Evolutionary conservation across 2,888 invertebrate genomes (phyloP).

Genomic region (Cheiracanthium punctorium): DNA sequence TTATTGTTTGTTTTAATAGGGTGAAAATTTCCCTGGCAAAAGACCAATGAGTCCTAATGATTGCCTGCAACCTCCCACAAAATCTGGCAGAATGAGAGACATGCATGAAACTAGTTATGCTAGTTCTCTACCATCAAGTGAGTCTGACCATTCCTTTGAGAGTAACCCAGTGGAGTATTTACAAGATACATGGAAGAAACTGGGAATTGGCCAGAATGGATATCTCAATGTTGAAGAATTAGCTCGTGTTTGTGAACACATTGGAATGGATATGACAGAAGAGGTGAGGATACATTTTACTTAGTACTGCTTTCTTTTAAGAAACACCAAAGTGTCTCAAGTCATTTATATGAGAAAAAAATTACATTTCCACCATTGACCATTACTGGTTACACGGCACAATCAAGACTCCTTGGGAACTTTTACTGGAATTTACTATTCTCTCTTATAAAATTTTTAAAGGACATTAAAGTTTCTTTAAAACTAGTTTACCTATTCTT

Average conservation of each 20-base stretch:
- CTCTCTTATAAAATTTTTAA: too few species aligned
- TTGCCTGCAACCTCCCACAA: slow-evolving; percentile 50
- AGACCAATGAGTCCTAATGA: slow-evolving; percentile 56
- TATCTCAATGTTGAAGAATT: slow-evolving; percentile 82
- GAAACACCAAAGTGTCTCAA: neutral
- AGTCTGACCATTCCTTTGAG: slow-evolving; percentile 62
- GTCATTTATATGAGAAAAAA: too few species aligned
- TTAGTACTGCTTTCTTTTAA: neutral
- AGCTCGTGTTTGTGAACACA: slow-evolving; percentile 81
- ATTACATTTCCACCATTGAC: too few species aligned
- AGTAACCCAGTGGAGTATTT: slow-evolving; percentile 79
- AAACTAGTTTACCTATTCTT: too few species aligned
- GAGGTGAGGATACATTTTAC: slow-evolving; percentile 78
- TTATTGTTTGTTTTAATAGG: neutral
- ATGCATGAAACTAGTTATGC: neutral
- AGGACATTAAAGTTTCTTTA: too few species aligned
- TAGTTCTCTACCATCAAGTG: slow-evolving; percentile 22
- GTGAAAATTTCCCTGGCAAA: slow-evolving; percentile 49
- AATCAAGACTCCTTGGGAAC: too few species aligned
- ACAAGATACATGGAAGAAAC: slow-evolving; percentile 81
- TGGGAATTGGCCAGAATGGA: slow-evolving; percentile 81
- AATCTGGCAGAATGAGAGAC: slow-evolving; percentile 53
- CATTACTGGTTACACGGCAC: too few species aligned
- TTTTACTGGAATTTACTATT: too few species aligned
- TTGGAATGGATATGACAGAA: slow-evolving; percentile 82